Evolutionary conservation across 2,113 vertebrate genomes (phyloP), one percentile per base, ranked within the genome.

Genomic region (Gobius niger): DNA sequence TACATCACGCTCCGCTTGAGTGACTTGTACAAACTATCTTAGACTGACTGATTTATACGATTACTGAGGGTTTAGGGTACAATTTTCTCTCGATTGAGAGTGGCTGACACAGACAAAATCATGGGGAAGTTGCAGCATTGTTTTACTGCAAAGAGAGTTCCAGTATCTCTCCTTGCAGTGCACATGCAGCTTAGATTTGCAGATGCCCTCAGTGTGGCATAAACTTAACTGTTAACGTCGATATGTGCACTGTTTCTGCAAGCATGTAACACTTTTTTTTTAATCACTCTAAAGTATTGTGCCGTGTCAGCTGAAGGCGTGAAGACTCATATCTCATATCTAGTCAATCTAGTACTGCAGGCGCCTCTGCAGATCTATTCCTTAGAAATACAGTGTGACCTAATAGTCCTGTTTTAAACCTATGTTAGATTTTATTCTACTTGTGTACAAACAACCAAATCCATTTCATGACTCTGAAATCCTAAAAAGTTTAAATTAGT

Each of bases 111-210:
- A 70, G 83, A 79, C 53, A 70, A 79, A 82, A 78, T 57, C 44
- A 90, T 75, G 67, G 75, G 91, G 91, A 92, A 91, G 89, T 91
- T 90, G 89, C 88, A 82, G 87, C 87, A 91, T 72, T 72, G 73
- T 70, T 86, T 42, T 57, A 81, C 72, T 74, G 80, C 79, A 84
- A 81, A 57, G 78, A 84, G 76, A 47, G 40, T 73, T 67, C 0
- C 10, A 40, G 69, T 65, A 52, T 62, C 34, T 52, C 72, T 65
- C 75, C 15, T n/a, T n/a, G 24, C 24, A 34, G 24, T 34, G 24
- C 24, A 34, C 24, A 34, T 34, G 24, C 24, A 34, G 24, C 1
- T 44, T 47, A 9, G 15, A 19, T 52, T 8, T 16, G 14, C 13
- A 47, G 57, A 53, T 54, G 18, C n/a, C 51, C 12, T 62, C 14